Base-by-base conservation (phyloP, 1,140 invertebrate genomes). In the Fopius arisanus region DNA sequence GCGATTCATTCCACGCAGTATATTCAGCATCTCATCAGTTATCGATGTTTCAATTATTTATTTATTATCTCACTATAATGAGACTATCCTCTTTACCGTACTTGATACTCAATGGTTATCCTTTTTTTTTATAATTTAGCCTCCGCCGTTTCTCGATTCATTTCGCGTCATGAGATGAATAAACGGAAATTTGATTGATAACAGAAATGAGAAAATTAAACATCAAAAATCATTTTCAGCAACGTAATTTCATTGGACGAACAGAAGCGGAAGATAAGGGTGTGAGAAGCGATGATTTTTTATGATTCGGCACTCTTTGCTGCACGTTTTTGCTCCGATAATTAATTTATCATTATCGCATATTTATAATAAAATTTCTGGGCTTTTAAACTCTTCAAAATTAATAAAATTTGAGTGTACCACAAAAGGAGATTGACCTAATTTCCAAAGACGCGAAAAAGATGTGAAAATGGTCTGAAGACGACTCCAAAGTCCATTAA, bases 1-100 rank as follows among this genome's bases (percentile, higher is more conserved):
- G 85, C 86, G 83, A 81, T 81, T 86, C 86, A 87, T 88, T 88
- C 85, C 82, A 85, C 83, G 82, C 85, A 73, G 14, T 73, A 85
- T 86, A 67, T 75, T 72, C 69, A 59, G 70, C 66, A 70, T 77
- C 63, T 78, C 66, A 72, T 26, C 19, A 19, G 43, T 48, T 16
- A 37, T 37, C 43, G n/a, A 16, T 48, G 16, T 48, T 14, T 19
- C 43, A 48, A 48, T 48, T n/a, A 19, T 48, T n/a, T 48, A n/a
- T 4, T 12, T 16, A 10, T 37, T 37, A 37, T 37, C 9, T 10
- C 33, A 3, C 43, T 6, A 19, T 4, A 14, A 51, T 51, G 43
- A 51, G 43, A 51, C 3, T 37, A 10, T 12, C 33, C 33, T 1
- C 33, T 37, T 37, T 10, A 37, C 33, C 12, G 33, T 37, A 3